Evolutionary conservation across 2,888 invertebrate genomes (phyloP), one percentile per base, ranked within the genome.

Genomic region (Idaea straminata): DNA sequence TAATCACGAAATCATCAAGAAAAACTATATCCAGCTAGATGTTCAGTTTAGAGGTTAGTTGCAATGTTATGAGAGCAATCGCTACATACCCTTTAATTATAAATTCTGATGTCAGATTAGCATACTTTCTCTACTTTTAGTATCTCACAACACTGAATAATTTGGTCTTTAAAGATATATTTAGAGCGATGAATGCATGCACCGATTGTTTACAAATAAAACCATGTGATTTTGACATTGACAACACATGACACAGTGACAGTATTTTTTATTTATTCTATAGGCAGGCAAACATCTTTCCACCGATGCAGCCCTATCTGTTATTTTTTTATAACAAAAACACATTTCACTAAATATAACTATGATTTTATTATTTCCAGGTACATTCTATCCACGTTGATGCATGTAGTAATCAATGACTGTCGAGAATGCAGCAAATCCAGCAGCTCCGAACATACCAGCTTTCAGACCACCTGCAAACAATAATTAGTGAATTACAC

Each of bases 381-480:
- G 47, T 47, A 47, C 47, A 7, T 47, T 47, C 47, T 72, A 82
- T 64, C 81, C 80, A 69, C 92, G 83, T 76, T 89, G 88, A 76
- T 92, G 96, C 96, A 99, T 97, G 84, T 98, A 99, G 87, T 99
- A 99, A 88, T 99, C 99, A 77, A 99, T 99, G 0, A 95, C 96
- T 62, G 99, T 97, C 35, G 99, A 99, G 90, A 99, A 99, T 16
- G 97, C 97, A 62, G 99, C 99, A 93, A 99, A 99, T 13, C 99
- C 99, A 63, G 97, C 96, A 25, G 99, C 99, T 57, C 99, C 99
- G 76, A 99, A 91, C 57, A 99, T 75, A 15, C 98, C 99, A 36
- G 99, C 98, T 89, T 97, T 98, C 15, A 99, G 87, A 63, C 99
- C 99, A 85, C 99, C 99, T 97, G 90, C 71, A 94, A 94, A 74